Base-by-base conservation (phyloP, 1,140 invertebrate genomes). In the Papilio dardanus region DNA sequence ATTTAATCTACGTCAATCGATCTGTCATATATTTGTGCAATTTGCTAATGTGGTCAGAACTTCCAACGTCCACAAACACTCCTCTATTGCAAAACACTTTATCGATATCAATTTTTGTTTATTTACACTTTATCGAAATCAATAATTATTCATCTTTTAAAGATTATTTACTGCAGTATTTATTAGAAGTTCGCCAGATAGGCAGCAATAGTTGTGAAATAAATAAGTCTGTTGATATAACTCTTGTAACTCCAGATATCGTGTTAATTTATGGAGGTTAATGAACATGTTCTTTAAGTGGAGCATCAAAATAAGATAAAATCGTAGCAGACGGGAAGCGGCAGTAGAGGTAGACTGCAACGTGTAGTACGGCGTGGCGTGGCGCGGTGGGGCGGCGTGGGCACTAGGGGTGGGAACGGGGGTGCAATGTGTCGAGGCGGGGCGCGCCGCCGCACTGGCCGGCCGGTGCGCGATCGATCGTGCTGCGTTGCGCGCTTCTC, bases 341-440 rank as follows among this genome's bases (percentile, higher is more conserved):
- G 33, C 21, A 69, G 19, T 69, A 40, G n/a, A 46, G 37, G 69
- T 66, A 74, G 77, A 62, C 58, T 75, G 78, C 80, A 81, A 77
- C 69, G 78, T 77, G 80, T 79, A 73, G 78, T 69, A 66, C 33
- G 54, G 74, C 69, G 42, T 76, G 67, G 69, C 35, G 35, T 68
- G 33, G 66, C n/a, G 66, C 40, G 66, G 66, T 35, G 28, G 21
- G 12, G 65, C 31, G 19, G 33, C n/a, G 66, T 24, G 76, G 77
- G 42, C 33, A 58, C 74, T 21, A 78, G 82, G 81, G 81, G 78
- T 80, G 81, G 81, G 76, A n/a, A n/a, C n/a, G 81, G 83, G 87
- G 87, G 85, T 90, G 88, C 88, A 89, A 86, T 92, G 89, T 92
- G 91, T 90, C 89, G 89, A 84, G 82, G 86, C 79, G 76, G 75